These are phyloP conservation scores for Poecile montanus DNA, from an alignment of 2,797 vertebrate species.

Conservation along the genomic window DNA sequence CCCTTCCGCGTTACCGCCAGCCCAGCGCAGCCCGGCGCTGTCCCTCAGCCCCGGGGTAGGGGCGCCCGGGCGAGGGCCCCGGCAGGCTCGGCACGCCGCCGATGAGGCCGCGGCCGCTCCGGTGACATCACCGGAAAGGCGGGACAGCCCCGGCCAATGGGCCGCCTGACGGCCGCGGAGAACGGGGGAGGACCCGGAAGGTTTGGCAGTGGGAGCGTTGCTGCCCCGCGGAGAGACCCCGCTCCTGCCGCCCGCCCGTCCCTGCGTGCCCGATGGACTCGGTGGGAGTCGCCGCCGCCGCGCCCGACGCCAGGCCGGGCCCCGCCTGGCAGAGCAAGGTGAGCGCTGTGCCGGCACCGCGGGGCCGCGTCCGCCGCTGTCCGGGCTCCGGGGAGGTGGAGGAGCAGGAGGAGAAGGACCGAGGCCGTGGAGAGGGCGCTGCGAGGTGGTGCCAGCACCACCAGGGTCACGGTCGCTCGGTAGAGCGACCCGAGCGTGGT, in stretches of 20 bases:
- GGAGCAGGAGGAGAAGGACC: background rate
- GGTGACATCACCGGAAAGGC: constrained; percentile 1
- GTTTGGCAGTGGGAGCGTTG: no score
- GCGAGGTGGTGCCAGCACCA: background rate
- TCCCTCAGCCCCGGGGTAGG: rapidly evolving
- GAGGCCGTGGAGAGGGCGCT: background rate
- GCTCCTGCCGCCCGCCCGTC: rapidly evolving
- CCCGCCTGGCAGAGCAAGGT: constrained; percentile 77
- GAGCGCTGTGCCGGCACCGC: background rate
- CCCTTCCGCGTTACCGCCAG: background rate
- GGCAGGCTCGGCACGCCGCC: background rate
- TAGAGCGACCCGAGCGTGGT: background rate
- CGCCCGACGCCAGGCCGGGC: constrained; percentile 60
- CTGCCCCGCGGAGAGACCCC: rapidly evolving
- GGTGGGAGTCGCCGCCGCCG: constrained; percentile 66
- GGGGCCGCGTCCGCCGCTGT: no score
- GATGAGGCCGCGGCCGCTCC: rapidly evolving
- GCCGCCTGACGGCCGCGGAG: background rate
- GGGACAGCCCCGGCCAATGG: background rate
- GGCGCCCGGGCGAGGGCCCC: background rate
- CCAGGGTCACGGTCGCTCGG: background rate
- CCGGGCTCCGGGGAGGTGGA: background rate
- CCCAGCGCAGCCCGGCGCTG: background rate
- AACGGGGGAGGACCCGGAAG: background rate
- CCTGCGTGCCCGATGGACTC: constrained; percentile 69